phyloP scores from a whole-genome alignment of 2,797 vertebrate species.

The Morus bassanus region DNA sequence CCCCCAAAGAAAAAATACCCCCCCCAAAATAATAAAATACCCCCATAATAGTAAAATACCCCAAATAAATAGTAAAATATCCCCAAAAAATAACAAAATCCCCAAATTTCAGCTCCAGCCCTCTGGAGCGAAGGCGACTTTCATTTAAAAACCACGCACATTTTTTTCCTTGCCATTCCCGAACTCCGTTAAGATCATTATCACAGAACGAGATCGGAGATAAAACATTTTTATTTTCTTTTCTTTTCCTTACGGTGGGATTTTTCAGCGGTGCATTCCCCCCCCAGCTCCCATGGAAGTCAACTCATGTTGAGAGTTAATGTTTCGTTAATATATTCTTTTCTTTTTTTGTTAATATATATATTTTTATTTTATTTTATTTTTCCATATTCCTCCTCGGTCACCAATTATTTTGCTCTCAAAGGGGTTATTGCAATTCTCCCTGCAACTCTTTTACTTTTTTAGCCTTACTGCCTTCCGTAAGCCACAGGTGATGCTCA shows the following conservation, averaged over 20 bases:
- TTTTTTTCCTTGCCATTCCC: not conserved
- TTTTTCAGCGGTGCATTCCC: not conserved
- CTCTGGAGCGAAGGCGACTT: not conserved
- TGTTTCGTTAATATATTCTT: slow-evolving; percentile 7
- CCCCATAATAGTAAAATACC: not conserved
- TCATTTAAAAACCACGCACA: slow-evolving; percentile 22
- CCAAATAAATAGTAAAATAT: not conserved
- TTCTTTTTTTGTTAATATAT: not conserved
- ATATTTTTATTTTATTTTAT: not conserved
- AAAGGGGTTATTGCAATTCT: not conserved
- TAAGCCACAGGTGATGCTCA: not conserved
- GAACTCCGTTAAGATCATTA: not conserved
- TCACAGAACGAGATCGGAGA: not conserved
- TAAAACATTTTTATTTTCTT: slow-evolving; percentile 36
- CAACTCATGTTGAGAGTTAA: slow-evolving; percentile 36
- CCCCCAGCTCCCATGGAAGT: not conserved
- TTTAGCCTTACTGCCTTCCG: not conserved
- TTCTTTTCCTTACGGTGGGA: not conserved
- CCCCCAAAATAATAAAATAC: not conserved
- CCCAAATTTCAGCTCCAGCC: not conserved
- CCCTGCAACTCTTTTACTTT: not conserved
- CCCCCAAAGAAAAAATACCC: too few species aligned
- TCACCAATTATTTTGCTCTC: not conserved
- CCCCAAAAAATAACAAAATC: not conserved
- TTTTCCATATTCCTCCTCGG: not conserved